A percentile compares a stretch with the other conserved stretches of the same genome.
These are phyloP conservation scores for Oncorhynchus kisutch DNA, from an alignment of 2,113 vertebrate genomes.

Conservation along the genomic window DNA sequence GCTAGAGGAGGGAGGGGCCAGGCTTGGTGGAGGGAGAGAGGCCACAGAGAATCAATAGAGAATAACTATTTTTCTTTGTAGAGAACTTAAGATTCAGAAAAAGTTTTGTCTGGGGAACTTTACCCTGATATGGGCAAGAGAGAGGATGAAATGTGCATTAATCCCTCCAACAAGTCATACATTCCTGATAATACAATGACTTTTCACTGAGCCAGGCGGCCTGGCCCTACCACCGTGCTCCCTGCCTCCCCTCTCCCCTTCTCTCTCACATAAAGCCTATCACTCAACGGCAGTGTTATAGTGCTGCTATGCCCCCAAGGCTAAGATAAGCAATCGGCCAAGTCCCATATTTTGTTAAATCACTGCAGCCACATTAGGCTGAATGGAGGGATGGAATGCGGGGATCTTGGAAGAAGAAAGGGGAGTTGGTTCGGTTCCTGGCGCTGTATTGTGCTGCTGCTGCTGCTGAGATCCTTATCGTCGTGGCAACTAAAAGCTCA, in stretches of 20 bases:
- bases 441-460: no score
- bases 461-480: slow-evolving; percentile 79
- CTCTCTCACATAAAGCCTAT: slow-evolving; percentile 69
- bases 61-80: slow-evolving; percentile 78
- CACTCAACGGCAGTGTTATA: slow-evolving; percentile 65
- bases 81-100: slow-evolving; percentile 74
- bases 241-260: slow-evolving; percentile 32
- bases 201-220: slow-evolving; percentile 46
- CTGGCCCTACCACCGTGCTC: slow-evolving; percentile 51
- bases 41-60: slow-evolving; percentile 70
- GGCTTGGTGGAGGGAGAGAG: no score
- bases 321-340: slow-evolving; percentile 82
- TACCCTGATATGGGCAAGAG: neutral
- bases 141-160: slow-evolving; percentile 75
- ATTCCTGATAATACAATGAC: slow-evolving; percentile 60
- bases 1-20: no score
- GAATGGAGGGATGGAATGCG: slow-evolving; percentile 66
- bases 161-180: slow-evolving; percentile 80
- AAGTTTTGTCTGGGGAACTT: slow-evolving; percentile 78
- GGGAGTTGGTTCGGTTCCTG: slow-evolving; percentile 58
- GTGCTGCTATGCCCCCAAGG: slow-evolving; percentile 75
- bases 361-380: slow-evolving; percentile 76
- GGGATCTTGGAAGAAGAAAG: neutral
- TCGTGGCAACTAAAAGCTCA: slow-evolving; percentile 55
- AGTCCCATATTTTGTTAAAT: slow-evolving; percentile 73